A percentile compares a stretch with the other conserved stretches of the same genome.
Conservation (phyloP, 1,140 invertebrate species). For the Papilio glaucus region DNA sequence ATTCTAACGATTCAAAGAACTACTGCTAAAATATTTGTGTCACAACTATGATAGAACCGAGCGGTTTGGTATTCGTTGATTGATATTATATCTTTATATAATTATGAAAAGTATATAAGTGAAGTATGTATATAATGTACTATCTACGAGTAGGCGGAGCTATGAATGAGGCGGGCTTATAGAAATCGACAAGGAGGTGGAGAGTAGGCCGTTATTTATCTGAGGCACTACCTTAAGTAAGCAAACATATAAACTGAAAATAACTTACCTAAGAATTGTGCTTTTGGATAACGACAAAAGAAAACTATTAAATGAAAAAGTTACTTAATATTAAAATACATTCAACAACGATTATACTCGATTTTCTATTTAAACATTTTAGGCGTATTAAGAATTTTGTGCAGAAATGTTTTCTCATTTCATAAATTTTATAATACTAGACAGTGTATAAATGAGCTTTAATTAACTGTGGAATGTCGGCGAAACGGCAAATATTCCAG, state of each 20-base stretch:
- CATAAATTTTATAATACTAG: conserved; percentile 75
- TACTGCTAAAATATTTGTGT: neutral
- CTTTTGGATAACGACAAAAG: neutral
- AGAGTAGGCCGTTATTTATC: conserved; percentile 71
- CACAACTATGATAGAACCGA: neutral
- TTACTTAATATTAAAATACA: neutral
- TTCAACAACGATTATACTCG: neutral
- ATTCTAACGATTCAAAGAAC: too few species aligned
- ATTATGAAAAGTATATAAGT: conserved; percentile 60
- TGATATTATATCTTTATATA: conserved; percentile 27
- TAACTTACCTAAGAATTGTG: neutral
- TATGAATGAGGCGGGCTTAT: conserved; percentile 77
- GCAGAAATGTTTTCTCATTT: conserved; percentile 67
- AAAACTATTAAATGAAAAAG: neutral
- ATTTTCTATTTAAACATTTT: neutral
- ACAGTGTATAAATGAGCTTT: conserved; percentile 78
- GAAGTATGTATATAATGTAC: conserved; percentile 69
- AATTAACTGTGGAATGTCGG: conserved; percentile 78
- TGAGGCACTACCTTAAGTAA: conserved; percentile 32
- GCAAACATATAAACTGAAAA: neutral
- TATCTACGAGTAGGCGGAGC: conserved; percentile 75
- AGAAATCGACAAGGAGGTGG: conserved; percentile 78
- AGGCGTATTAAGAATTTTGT: conserved; percentile 53
- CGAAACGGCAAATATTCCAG: conserved; percentile 73
- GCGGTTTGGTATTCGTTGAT: conserved; percentile 2